These are phyloP conservation scores for Procambarus clarkii DNA, from an alignment of 1,140 invertebrate genomes.

Conservation along the genomic window DNA sequence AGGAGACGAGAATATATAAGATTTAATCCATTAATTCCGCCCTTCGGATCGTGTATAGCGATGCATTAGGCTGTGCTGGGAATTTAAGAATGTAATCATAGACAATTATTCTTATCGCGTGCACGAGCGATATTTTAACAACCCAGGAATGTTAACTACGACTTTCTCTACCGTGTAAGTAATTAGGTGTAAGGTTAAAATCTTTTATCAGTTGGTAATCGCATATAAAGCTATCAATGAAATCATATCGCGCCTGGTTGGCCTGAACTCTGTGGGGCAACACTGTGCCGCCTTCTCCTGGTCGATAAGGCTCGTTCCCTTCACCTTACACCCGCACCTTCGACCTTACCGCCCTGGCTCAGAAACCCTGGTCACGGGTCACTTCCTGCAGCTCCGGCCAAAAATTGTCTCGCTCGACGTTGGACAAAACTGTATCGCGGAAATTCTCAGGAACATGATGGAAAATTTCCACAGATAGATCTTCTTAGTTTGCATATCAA, in stretches of 20 bases:
- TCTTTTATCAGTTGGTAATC: slow-evolving; percentile 12
- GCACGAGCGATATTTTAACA: slow-evolving; percentile 24
- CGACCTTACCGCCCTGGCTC: background rate
- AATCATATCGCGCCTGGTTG: slow-evolving; percentile 11
- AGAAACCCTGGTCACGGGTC: slow-evolving; percentile 21
- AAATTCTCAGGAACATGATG: too few species aligned
- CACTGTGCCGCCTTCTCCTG: background rate
- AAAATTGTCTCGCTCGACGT: slow-evolving; percentile 10
- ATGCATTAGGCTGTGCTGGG: background rate
- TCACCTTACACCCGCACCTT: background rate
- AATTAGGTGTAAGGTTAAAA: slow-evolving; percentile 49
- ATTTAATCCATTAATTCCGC: slow-evolving; percentile 32
- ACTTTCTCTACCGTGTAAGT: slow-evolving; percentile 21
- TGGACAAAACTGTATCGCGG: background rate
- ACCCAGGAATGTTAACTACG: background rate
- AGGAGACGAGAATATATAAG: background rate
- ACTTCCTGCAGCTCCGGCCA: slow-evolving; percentile 17
- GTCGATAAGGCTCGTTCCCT: background rate
- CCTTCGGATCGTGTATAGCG: background rate
- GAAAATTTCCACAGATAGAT: too few species aligned
- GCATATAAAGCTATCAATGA: slow-evolving; percentile 24
- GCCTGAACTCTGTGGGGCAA: slow-evolving; percentile 10
- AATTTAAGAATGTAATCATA: slow-evolving; percentile 35
- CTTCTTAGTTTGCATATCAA: too few species aligned
- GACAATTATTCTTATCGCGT: slow-evolving; percentile 29